These are phyloP conservation scores for Sylvilagus floridanus DNA, from an alignment of 2,797 vertebrate genomes.

Conservation along the genomic window DNA sequence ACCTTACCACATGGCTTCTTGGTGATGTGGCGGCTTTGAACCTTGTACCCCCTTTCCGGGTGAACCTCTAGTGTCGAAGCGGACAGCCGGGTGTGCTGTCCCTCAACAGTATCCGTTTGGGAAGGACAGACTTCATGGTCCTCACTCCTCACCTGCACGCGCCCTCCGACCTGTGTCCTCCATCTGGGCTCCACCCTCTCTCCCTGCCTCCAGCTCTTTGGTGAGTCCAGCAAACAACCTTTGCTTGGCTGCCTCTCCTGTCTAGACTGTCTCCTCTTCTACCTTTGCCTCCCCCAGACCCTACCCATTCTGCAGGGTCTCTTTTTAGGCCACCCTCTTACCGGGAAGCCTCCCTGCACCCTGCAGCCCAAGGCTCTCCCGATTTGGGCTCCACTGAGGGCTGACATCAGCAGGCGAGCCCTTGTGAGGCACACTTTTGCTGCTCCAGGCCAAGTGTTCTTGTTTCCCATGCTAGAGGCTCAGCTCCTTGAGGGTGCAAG, in stretches of 20 bases:
- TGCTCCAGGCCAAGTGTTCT: not conserved
- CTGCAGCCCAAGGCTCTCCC: not conserved
- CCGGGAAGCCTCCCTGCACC: not conserved
- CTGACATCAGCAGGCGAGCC: not conserved
- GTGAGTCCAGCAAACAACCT: not conserved
- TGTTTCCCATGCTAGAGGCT: not conserved
- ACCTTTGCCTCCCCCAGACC: not conserved
- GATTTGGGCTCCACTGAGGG: not conserved
- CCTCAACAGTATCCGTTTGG: not conserved
- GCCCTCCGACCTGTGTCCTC: not conserved
- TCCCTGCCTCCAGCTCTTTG: not conserved
- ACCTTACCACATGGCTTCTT: not conserved
- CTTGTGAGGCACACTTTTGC: not conserved
- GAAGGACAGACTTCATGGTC: not conserved
- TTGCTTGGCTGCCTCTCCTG: not conserved
- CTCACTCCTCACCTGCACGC: not conserved
- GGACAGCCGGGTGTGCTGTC: not conserved
- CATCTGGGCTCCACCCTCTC: not conserved
- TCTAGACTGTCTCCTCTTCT: not conserved
- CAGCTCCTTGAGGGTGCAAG: not conserved
- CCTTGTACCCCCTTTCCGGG: not conserved
- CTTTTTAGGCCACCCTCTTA: not conserved
- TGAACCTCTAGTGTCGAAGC: not conserved
- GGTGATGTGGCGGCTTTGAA: not conserved
- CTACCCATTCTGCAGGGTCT: not conserved